These are phyloP conservation scores for Acromyrmex echinatior DNA, from an alignment of 1,140 invertebrate genomes.

Conservation along the genomic window DNA sequence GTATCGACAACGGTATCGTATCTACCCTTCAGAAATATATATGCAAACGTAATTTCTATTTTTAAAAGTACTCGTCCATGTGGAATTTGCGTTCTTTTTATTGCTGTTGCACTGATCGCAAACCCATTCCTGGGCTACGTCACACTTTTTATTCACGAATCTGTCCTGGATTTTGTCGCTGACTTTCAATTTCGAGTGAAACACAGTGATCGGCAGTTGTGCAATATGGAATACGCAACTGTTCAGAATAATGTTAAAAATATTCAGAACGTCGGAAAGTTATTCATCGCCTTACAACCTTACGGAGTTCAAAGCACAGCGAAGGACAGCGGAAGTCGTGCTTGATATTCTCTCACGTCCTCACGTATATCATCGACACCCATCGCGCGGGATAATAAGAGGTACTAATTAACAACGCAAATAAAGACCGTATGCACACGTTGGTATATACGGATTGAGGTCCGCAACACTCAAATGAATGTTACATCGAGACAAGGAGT, in stretches of 20 bases:
- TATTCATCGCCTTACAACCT: not conserved
- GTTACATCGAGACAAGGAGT: conserved; percentile 34
- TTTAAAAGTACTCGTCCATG: not conserved
- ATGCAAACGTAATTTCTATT: conserved; percentile 26
- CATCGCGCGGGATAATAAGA: conserved; percentile 53
- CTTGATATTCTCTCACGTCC: not conserved
- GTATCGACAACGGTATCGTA: not conserved
- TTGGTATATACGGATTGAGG: not conserved
- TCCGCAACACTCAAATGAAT: conserved; percentile 9
- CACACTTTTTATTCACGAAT: not conserved
- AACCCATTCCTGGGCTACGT: not conserved
- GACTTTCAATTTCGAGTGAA: not conserved
- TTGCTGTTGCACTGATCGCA: conserved; percentile 2
- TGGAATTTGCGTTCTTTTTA: conserved; percentile 16
- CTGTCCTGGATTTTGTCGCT: not conserved
- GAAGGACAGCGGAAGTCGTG: not conserved
- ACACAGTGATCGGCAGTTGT: not conserved
- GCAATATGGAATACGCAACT: not conserved
- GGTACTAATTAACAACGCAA: conserved; percentile 45
- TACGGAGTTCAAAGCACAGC: not conserved
- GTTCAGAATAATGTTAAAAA: not conserved
- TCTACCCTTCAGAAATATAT: not conserved
- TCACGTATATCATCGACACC: conserved; percentile 12
- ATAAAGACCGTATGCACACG: conserved; percentile 1
- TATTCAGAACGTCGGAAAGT: not conserved